Conservation (phyloP, 2,113 vertebrate genomes). For the Antechinus stuartii region DNA sequence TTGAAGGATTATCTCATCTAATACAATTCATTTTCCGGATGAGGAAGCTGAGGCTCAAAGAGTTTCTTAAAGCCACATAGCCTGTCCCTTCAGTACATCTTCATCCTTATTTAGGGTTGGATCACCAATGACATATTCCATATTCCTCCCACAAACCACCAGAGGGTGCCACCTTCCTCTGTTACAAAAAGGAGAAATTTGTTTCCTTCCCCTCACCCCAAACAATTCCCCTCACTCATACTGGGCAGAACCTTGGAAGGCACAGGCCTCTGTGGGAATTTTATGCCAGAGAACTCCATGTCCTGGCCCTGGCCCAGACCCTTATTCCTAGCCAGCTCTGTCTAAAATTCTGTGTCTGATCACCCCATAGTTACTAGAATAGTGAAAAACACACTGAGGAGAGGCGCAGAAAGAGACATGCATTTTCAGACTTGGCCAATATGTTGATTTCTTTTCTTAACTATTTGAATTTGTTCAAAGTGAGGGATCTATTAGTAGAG, state of each 20-base stretch:
- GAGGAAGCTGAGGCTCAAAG: background rate
- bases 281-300: background rate
- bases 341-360: background rate
- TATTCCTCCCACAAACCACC: background rate
- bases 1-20: background rate
- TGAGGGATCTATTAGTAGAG: background rate
- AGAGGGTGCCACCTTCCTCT: conserved; percentile 27
- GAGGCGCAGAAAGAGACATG: background rate
- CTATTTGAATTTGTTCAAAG: background rate
- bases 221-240: background rate
- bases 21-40: background rate
- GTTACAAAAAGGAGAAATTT: background rate
- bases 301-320: background rate
- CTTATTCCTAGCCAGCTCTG: background rate
- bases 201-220: background rate
- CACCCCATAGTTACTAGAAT: background rate
- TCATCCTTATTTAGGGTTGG: background rate
- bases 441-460: background rate
- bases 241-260: background rate
- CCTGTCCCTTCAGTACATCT: background rate
- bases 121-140: background rate
- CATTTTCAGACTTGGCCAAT: background rate
- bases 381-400: background rate
- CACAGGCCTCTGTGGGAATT: background rate
- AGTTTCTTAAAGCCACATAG: background rate